phyloP scores from a whole-genome alignment of 2,888 invertebrate genomes.

The Dynastes hyllus region DNA sequence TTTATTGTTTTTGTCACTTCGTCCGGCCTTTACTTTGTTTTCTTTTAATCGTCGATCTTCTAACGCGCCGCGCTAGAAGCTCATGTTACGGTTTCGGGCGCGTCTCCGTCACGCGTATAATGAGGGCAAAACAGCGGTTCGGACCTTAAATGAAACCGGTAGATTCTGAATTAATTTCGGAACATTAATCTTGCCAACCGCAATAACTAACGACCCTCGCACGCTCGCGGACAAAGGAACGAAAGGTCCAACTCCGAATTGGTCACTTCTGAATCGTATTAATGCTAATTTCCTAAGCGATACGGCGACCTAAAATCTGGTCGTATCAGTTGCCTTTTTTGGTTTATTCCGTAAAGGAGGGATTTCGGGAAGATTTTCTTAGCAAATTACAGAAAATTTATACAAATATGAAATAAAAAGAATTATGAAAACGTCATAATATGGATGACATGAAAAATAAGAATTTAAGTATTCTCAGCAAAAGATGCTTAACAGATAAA shows the following conservation, averaged over 20 bases:
- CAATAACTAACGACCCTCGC: constrained; percentile 58
- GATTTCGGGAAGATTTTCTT: too few species aligned
- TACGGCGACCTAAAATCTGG: neutral
- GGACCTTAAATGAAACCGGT: constrained; percentile 55
- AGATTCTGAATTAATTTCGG: constrained; percentile 59
- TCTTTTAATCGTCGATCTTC: constrained; percentile 22
- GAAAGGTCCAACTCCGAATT: constrained; percentile 24
- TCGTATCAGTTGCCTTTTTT: neutral
- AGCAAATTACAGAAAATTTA: too few species aligned
- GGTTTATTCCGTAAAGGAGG: neutral
- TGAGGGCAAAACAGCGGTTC: constrained; percentile 52
- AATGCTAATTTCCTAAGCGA: constrained; percentile 42
- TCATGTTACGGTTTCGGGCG: constrained; percentile 50
- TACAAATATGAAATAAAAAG: too few species aligned
- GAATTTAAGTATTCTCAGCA: too few species aligned
- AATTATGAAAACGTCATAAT: too few species aligned
- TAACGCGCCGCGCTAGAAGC: constrained; percentile 36
- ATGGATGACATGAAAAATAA: too few species aligned
- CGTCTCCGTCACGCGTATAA: constrained; percentile 52
- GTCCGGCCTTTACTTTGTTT: constrained; percentile 24
- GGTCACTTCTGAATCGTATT: constrained; percentile 33
- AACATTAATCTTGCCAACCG: constrained; percentile 58
- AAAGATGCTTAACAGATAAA: too few species aligned
- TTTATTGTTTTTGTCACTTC: constrained; percentile 36
- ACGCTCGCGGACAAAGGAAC: constrained; percentile 53